These are phyloP conservation scores for Protaetia brevitarsis DNA, from an alignment of 1,140 invertebrate species.

Conservation along the genomic window DNA sequence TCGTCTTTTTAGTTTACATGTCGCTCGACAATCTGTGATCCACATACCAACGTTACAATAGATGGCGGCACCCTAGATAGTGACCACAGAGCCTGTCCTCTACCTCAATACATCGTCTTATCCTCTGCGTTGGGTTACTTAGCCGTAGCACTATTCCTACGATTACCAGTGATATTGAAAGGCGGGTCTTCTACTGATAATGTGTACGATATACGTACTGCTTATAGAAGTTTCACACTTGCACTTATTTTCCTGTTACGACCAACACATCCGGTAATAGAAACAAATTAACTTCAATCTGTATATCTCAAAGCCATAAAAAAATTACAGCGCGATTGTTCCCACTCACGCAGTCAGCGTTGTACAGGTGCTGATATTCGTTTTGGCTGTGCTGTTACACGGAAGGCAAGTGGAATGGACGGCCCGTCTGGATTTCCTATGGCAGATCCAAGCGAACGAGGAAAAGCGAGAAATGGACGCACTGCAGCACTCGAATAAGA, in stretches of 20 bases:
- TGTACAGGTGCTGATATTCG: conserved; percentile 74
- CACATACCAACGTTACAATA: conserved; percentile 54
- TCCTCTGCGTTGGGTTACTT: conserved; percentile 79
- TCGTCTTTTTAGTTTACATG: conserved; percentile 72
- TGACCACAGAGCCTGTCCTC: conserved; percentile 67
- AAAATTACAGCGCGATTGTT: conserved; percentile 54
- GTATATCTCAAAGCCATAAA: conserved; percentile 45
- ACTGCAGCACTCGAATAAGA: conserved; percentile 81
- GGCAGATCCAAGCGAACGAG: conserved; percentile 82
- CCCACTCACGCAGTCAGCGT: conserved; percentile 64
- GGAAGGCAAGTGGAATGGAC: conserved; percentile 84
- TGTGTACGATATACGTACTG: conserved; percentile 77
- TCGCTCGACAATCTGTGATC: conserved; percentile 51
- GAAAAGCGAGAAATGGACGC: conserved; percentile 90
- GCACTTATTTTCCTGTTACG: conserved; percentile 77
- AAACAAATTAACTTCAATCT: background rate
- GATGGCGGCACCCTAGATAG: conserved; percentile 45
- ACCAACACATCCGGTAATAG: conserved; percentile 53
- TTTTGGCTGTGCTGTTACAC: conserved; percentile 76
- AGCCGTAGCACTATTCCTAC: conserved; percentile 77
- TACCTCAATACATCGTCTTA: conserved; percentile 82
- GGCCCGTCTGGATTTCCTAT: conserved; percentile 79
- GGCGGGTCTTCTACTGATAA: conserved; percentile 68
- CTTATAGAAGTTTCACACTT: conserved; percentile 79
- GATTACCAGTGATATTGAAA: conserved; percentile 80